Evolutionary conservation across 1,140 invertebrate species (phyloP).

Genomic region (Aphaenogaster rudis): DNA sequence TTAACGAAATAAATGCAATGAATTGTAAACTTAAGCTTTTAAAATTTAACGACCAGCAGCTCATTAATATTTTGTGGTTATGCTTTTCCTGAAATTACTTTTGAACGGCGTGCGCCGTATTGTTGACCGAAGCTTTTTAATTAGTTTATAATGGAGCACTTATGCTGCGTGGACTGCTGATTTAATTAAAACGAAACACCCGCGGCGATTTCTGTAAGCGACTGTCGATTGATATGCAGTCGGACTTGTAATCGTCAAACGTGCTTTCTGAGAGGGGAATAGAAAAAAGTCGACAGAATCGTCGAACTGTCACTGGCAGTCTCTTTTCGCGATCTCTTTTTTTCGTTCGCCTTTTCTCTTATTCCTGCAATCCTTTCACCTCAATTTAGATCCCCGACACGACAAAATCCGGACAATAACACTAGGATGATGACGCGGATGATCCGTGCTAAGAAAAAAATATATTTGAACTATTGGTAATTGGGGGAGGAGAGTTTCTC

Average conservation of each 20-base stretch:
- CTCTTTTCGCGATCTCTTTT: neutral
- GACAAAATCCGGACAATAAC: slow-evolving; percentile 1
- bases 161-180: slow-evolving; percentile 9
- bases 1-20: slow-evolving; percentile 26
- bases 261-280: neutral
- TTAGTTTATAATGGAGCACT: slow-evolving; percentile 49
- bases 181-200: slow-evolving; percentile 60
- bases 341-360: neutral
- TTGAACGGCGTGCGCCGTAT: neutral
- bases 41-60: slow-evolving; percentile 2
- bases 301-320: slow-evolving; percentile 38
- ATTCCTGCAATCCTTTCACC: neutral
- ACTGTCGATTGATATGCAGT: slow-evolving; percentile 43
- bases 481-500: neutral
- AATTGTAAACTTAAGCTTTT: slow-evolving; percentile 20
- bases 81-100: slow-evolving; percentile 33
- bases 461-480: slow-evolving; percentile 1
- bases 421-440: neutral
- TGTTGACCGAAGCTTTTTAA: slow-evolving; percentile 56
- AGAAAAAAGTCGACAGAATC: neutral
- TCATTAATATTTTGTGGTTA: slow-evolving; percentile 29
- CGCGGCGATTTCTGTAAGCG: slow-evolving; percentile 47
- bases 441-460: slow-evolving; percentile 1
- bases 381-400: slow-evolving; percentile 1
- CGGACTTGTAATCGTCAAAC: slow-evolving; percentile 18